Conservation (phyloP, 2,113 vertebrate species). For the Naja naja region DNA sequence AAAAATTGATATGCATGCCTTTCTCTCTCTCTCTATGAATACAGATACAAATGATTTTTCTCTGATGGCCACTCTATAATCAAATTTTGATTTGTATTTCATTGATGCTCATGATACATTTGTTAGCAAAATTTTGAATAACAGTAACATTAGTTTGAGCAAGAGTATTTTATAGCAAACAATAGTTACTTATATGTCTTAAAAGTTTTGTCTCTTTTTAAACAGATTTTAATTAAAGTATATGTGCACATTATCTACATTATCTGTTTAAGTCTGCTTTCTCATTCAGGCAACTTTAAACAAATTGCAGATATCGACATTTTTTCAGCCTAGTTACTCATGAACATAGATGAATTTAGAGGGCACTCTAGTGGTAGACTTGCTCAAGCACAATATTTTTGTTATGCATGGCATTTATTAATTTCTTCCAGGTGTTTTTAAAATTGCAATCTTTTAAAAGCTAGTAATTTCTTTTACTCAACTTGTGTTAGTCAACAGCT, state of each 20-base stretch:
- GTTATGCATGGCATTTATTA: not conserved
- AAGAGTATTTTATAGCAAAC: not conserved
- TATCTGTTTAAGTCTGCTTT: not conserved
- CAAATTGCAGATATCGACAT: not conserved
- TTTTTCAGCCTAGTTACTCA: not conserved
- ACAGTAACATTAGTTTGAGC: not conserved
- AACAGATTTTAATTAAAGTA: not conserved
- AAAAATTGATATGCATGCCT: not conserved
- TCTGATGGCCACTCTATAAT: not conserved
- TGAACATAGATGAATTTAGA: conserved; percentile 30
- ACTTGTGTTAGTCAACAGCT: not conserved
- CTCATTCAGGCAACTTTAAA: not conserved
- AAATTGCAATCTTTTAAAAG: not conserved
- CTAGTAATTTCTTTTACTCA: not conserved
- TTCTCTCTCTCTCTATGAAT: not conserved
- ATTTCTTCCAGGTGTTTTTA: not conserved
- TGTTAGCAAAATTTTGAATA: not conserved
- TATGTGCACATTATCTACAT: not conserved
- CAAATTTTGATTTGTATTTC: not conserved
- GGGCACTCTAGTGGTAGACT: conserved; percentile 48
- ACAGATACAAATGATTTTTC: not conserved
- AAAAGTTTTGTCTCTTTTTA: not conserved
- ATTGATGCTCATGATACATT: not conserved
- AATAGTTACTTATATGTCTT: not conserved
- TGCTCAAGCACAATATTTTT: not conserved